phyloP scores from a whole-genome alignment of 1,140 invertebrate genomes.

The Formica exsecta region DNA sequence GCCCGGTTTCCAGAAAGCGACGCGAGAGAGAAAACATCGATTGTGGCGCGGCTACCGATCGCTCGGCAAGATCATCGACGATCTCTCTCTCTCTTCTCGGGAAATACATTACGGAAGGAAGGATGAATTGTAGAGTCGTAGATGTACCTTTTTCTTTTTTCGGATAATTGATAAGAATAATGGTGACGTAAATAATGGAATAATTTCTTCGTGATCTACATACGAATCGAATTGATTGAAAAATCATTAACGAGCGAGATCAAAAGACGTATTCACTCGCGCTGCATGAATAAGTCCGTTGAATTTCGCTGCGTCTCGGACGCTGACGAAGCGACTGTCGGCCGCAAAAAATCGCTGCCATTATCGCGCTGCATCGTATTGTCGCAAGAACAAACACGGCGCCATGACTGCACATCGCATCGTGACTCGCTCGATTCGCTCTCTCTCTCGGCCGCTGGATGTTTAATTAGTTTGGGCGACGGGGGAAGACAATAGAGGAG shows the following conservation, averaged over 20 bases:
- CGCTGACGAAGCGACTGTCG: conserved; percentile 49
- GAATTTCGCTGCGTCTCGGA: conserved; percentile 23
- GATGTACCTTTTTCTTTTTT: not conserved
- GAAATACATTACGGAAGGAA: not conserved
- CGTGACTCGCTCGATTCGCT: conserved; percentile 41
- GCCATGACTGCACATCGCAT: conserved; percentile 59
- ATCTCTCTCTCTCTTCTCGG: not conserved
- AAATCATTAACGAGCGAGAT: conserved; percentile 36
- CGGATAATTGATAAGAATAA: not conserved
- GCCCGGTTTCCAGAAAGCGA: conserved; percentile 62
- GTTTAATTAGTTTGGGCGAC: conserved; percentile 68
- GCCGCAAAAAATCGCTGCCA: conserved; percentile 56
- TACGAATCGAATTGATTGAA: not conserved
- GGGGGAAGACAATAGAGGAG: conserved; percentile 39
- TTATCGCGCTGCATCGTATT: conserved; percentile 56
- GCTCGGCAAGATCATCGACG: conserved; percentile 3
- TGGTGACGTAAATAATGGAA: conserved; percentile 21
- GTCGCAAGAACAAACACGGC: conserved; percentile 56
- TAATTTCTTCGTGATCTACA: conserved; percentile 3
- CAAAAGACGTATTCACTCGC: conserved; percentile 14
- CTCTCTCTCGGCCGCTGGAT: conserved; percentile 3
- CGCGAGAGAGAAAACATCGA: conserved; percentile 20
- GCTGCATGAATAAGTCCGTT: conserved; percentile 32
- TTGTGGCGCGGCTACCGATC: conserved; percentile 35
- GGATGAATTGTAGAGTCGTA: conserved; percentile 3